These are phyloP conservation scores for Microcebus ravelobensis DNA, from an alignment of 2,113 vertebrate genomes.

Conservation along the genomic window DNA sequence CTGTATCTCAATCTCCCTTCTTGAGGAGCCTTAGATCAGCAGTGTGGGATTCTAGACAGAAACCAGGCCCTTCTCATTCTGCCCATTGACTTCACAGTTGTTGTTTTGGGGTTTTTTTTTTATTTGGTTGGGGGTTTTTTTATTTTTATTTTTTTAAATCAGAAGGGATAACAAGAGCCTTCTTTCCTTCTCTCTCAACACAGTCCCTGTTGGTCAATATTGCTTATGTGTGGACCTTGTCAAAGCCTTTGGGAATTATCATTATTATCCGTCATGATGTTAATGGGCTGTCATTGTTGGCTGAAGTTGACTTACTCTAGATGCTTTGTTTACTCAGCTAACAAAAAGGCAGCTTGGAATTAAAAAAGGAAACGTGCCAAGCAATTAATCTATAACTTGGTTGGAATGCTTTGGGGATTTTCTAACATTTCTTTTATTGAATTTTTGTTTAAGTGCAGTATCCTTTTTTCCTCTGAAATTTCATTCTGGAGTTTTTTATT, in stretches of 20 bases:
- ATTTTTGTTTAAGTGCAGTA: constrained; percentile 71
- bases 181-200: neutral
- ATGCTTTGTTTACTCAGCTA: constrained; percentile 65
- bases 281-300: constrained; percentile 54
- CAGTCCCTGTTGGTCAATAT: neutral
- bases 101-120: too few species aligned
- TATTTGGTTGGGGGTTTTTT: neutral
- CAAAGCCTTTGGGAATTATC: constrained; percentile 59
- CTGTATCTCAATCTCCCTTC: neutral
- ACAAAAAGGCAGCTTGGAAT: constrained; percentile 75
- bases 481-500: constrained; percentile 70
- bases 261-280: constrained; percentile 72
- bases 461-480: constrained; percentile 73
- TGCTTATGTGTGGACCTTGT: constrained; percentile 2
- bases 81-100: neutral
- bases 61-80: neutral
- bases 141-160: neutral
- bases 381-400: constrained; percentile 81
- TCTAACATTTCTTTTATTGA: constrained; percentile 69
- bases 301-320: constrained; percentile 63
- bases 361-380: constrained; percentile 78
- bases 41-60: neutral
- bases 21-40: neutral
- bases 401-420: constrained; percentile 61
- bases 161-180: neutral